These are phyloP conservation scores for Leptarthrus brevirostris DNA, from an alignment of 2,888 invertebrate species.

Conservation along the genomic window DNA sequence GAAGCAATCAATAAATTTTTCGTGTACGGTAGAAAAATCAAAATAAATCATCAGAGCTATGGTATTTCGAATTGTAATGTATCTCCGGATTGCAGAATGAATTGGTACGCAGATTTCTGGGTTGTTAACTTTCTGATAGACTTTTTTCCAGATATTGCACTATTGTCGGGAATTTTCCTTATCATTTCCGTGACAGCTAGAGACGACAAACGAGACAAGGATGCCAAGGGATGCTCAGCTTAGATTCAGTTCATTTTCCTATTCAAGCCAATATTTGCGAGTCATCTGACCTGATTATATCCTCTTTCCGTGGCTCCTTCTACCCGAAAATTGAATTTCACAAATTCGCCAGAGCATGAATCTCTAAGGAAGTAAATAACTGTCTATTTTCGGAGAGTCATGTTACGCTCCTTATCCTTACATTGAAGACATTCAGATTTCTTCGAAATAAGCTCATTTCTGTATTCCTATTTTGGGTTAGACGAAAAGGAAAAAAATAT, in stretches of 20 bases:
- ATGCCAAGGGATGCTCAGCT: not conserved
- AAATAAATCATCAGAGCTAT: no score
- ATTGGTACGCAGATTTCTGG: conserved; percentile 24
- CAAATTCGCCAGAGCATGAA: conserved; percentile 34
- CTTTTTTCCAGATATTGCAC: conserved; percentile 21
- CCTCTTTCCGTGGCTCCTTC: conserved; percentile 2
- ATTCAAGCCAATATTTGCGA: conserved; percentile 21
- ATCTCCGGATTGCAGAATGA: no score
- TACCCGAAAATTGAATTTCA: conserved; percentile 20
- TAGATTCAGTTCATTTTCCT: conserved; percentile 2
- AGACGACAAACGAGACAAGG: not conserved
- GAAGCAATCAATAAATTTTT: no score
- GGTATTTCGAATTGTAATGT: no score
- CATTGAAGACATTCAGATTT: not conserved
- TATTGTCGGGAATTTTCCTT: conserved; percentile 11
- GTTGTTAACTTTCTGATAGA: conserved; percentile 22
- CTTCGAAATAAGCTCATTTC: conserved; percentile 2
- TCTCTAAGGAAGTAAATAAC: conserved; percentile 32
- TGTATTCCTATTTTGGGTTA: conserved; percentile 11
- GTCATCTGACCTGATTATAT: conserved; percentile 37
- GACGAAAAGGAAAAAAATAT: not conserved
- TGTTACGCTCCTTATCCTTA: conserved; percentile 1
- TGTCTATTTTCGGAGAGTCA: conserved; percentile 31
- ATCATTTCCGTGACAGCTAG: conserved; percentile 30
- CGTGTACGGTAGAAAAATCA: no score